These are phyloP conservation scores for Arothron firmamentum DNA, from an alignment of 2,113 vertebrate genomes.

Conservation along the genomic window DNA sequence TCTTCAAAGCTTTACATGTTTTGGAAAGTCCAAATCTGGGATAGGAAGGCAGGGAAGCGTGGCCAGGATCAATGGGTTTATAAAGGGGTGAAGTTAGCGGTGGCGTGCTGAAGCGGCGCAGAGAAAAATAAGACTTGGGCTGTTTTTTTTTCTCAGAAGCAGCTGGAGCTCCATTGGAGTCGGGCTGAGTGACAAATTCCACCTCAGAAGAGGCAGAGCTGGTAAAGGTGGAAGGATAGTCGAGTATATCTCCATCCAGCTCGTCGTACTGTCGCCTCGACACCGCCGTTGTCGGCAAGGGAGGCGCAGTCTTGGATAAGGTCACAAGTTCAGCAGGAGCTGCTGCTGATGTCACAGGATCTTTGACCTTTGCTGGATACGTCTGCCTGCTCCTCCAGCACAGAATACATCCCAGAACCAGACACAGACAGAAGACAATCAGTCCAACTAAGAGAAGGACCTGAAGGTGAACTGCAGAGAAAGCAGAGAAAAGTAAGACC, in stretches of 20 bases:
- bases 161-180: constrained; percentile 10
- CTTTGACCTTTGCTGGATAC: constrained; percentile 36
- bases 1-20: constrained; percentile 53
- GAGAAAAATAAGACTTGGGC: constrained; percentile 56
- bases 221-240: constrained; percentile 57
- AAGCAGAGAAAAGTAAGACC: constrained; percentile 3
- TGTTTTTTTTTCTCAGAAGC: constrained; percentile 40
- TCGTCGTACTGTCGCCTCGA: constrained; percentile 53
- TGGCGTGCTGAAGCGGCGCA: constrained; percentile 58
- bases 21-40: constrained; percentile 60
- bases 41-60: constrained; percentile 54
- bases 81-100: constrained; percentile 31
- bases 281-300: constrained; percentile 3
- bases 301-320: constrained; percentile 25
- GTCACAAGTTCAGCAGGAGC: constrained; percentile 23
- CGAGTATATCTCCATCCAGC: constrained; percentile 53
- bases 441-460: constrained; percentile 70
- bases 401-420: constrained; percentile 75
- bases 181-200: constrained; percentile 20
- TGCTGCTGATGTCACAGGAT: constrained; percentile 20
- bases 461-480: constrained; percentile 73
- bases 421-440: constrained; percentile 69
- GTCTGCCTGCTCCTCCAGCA: constrained; percentile 61
- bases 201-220: constrained; percentile 55
- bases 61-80: constrained; percentile 39